Conservation (phyloP, 2,797 vertebrate species). For the Hydrocynus forskahlii region DNA sequence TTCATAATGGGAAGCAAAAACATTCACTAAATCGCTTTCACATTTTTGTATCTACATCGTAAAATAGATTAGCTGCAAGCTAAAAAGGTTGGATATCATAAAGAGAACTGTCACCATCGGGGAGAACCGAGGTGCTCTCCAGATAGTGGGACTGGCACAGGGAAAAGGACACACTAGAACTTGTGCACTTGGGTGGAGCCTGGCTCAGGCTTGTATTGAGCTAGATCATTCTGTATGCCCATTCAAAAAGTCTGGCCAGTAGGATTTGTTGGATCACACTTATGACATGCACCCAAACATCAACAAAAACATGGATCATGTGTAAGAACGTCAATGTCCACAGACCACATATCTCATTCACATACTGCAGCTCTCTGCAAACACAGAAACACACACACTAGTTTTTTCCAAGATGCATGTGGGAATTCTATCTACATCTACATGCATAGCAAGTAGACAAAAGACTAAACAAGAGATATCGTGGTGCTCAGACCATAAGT, state of each 20-base stretch:
- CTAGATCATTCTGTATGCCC: conserved; percentile 54
- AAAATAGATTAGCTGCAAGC: background rate
- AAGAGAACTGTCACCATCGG: background rate
- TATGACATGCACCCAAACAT: background rate
- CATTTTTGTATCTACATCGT: background rate
- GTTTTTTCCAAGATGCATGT: background rate
- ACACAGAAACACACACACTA: too few species aligned
- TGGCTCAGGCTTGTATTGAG: conserved; percentile 29
- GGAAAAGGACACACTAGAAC: conserved; percentile 28
- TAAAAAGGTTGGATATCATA: background rate
- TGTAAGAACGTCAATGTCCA: background rate
- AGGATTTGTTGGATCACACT: too few species aligned
- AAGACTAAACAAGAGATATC: background rate
- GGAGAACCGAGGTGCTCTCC: background rate
- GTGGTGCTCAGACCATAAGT: background rate
- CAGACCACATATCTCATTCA: background rate
- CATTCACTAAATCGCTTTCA: background rate
- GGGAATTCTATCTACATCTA: background rate
- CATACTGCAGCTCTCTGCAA: too few species aligned
- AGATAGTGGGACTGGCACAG: conserved; percentile 5
- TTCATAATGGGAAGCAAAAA: background rate
- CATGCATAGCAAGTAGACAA: background rate
- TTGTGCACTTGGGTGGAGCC: conserved; percentile 33
- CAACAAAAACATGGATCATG: background rate
- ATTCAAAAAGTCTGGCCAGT: conserved; percentile 30